Evolutionary conservation across 2,113 vertebrate genomes (phyloP), one percentile per base, ranked within the genome.

Genomic region (Gopherus evgoodei): DNA sequence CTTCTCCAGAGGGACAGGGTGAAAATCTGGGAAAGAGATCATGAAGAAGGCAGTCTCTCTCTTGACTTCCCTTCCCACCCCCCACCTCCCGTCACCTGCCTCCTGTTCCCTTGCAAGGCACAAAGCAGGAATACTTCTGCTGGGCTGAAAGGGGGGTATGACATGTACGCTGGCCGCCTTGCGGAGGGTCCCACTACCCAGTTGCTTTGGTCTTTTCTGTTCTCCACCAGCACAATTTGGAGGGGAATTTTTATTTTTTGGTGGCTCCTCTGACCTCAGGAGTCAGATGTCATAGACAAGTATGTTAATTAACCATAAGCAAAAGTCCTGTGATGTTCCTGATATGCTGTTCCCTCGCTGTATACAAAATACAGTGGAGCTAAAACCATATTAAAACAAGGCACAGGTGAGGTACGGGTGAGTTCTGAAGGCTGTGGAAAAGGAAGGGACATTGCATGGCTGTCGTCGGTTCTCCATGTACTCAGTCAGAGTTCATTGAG

Each of bases 381-480:
- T 59, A 89, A 88, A 88, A 14, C 11, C 31, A 1, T 10, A 11
- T 44, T 95, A 47, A 62, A 93, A 62, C 14, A 95, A 88, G 14
- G 19, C n/a, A 75, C 5, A 31, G 2, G 4, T 81, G n/a, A 81
- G 65, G 35, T 38, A 65, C 52, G 9, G 90, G 44, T 62, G 84
- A 83, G 84, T 57, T 29, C 14, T 75, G 13, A 14, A 69, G 62
- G 62, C 5, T n/a, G 62, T 79, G 5, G 11, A 62, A 83, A 92
- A 91, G 8, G 12, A 11, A 85, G 57, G 21, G 13, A 72, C 6
- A 27, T 6, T 72, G 62, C 82, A 16, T 1, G 1, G 21, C 52
- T 93, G 54, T 44, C 44, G 1, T 16, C 11, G 65, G 38, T 38
- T 86, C 50, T 86, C 11, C 84, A 12, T 53, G 35, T 38, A 10